Evolutionary conservation across 2,888 invertebrate species (phyloP).

Genomic region (Epinotia bilunana): DNA sequence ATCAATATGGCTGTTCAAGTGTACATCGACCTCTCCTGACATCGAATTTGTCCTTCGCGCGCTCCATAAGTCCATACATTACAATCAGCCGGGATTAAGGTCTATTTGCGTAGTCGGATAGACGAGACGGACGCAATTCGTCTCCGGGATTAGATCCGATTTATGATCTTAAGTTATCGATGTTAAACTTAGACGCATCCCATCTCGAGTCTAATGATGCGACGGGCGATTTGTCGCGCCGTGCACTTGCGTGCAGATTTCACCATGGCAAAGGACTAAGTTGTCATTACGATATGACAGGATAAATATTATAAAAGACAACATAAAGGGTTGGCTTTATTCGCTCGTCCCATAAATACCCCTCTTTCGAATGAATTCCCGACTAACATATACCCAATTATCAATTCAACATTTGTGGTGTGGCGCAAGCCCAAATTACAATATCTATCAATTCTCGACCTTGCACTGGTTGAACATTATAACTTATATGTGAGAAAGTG

Average conservation of each 20-base stretch:
- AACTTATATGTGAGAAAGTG: background rate
- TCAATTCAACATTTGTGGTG: background rate
- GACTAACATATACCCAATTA: background rate
- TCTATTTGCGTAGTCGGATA: conserved; percentile 59
- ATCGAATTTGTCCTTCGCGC: conserved; percentile 61
- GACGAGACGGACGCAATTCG: conserved; percentile 55
- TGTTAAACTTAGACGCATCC: conserved; percentile 52
- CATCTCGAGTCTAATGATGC: conserved; percentile 30
- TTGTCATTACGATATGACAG: conserved; percentile 1
- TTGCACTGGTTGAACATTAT: background rate
- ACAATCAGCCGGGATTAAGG: conserved; percentile 65
- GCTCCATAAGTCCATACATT: conserved; percentile 58
- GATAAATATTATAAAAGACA: background rate
- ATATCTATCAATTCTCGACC: background rate
- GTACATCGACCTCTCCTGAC: conserved; percentile 31
- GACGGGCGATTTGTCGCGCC: conserved; percentile 26
- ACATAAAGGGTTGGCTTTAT: background rate
- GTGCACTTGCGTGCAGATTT: conserved; percentile 22
- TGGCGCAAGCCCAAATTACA: background rate
- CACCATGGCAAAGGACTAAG: conserved; percentile 6
- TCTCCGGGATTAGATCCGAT: conserved; percentile 65
- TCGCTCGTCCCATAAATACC: background rate
- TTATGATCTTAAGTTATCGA: conserved; percentile 55
- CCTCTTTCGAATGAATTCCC: background rate
- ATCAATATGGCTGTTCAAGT: background rate